Evolutionary conservation across 2,888 invertebrate genomes (phyloP).

Genomic region (Acanthosoma haemorrhoidale): DNA sequence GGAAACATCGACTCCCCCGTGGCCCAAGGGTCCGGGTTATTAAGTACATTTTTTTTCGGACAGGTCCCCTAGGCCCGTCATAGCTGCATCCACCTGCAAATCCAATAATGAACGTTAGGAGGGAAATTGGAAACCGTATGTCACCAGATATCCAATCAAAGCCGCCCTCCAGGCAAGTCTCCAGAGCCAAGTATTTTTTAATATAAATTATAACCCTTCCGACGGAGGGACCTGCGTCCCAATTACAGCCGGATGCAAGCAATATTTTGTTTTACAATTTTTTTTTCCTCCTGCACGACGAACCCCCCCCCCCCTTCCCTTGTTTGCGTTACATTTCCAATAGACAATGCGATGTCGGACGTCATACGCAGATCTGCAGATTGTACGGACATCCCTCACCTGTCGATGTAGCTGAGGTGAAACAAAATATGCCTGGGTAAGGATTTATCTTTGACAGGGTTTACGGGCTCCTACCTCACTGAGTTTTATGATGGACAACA

Average conservation of each 20-base stretch:
- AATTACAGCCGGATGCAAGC: too few species aligned
- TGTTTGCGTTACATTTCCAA: too few species aligned
- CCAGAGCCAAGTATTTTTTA: not conserved
- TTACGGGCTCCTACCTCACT: too few species aligned
- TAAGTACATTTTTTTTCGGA: slow-evolving; percentile 20
- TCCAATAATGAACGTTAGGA: slow-evolving; percentile 26
- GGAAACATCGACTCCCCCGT: slow-evolving; percentile 11
- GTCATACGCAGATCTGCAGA: too few species aligned
- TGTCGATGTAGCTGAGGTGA: too few species aligned
- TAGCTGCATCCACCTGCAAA: slow-evolving; percentile 23
- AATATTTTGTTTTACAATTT: not conserved
- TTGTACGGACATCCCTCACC: too few species aligned
- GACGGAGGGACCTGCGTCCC: not conserved
- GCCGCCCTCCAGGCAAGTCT: not conserved
- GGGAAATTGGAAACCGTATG: slow-evolving; percentile 23
- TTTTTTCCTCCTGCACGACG: not conserved
- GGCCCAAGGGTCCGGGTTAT: not conserved
- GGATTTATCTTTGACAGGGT: too few species aligned
- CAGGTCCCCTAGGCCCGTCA: not conserved
- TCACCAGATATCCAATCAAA: slow-evolving; percentile 18
- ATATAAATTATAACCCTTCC: not conserved
- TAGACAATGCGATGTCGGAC: too few species aligned
- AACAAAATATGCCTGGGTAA: too few species aligned
- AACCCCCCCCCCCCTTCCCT: too few species aligned
- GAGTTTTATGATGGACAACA: too few species aligned